Evolutionary conservation across 2,113 vertebrate species (phyloP).

Genomic region (Callipepla squamata): DNA sequence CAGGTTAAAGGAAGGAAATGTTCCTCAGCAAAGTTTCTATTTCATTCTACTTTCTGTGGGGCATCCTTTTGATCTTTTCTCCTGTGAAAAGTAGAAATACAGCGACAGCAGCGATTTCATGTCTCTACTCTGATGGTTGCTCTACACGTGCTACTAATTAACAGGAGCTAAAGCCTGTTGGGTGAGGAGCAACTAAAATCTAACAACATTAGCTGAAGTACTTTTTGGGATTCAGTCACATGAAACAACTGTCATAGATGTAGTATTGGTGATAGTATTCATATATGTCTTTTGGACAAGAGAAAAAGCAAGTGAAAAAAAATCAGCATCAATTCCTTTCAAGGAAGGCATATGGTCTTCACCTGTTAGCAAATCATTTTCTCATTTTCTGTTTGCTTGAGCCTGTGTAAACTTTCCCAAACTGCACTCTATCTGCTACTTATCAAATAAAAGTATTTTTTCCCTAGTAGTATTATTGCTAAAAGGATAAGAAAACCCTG

Average conservation of each 20-base stretch:
- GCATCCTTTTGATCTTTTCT: not conserved
- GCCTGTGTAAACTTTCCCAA: not conserved
- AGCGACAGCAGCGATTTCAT: not conserved
- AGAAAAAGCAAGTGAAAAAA: not conserved
- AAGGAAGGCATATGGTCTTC: not conserved
- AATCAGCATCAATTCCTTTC: not conserved
- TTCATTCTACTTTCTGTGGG: not conserved
- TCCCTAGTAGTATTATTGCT: accelerated
- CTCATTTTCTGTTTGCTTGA: not conserved
- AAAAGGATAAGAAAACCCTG: not conserved
- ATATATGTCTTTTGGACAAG: not conserved
- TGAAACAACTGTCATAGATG: not conserved
- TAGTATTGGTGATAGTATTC: not conserved
- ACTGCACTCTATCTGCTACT: not conserved
- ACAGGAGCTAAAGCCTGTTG: not conserved
- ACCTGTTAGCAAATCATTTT: not conserved
- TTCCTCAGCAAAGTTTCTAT: not conserved
- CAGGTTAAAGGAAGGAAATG: not conserved
- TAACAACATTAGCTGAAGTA: not conserved
- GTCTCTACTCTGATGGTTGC: not conserved
- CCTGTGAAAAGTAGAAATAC: not conserved
- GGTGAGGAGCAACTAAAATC: not conserved
- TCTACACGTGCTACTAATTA: not conserved
- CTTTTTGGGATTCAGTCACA: not conserved
- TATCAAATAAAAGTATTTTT: not conserved